phyloP scores from a whole-genome alignment of 2,888 invertebrate species.

The Branchellion lobata region DNA sequence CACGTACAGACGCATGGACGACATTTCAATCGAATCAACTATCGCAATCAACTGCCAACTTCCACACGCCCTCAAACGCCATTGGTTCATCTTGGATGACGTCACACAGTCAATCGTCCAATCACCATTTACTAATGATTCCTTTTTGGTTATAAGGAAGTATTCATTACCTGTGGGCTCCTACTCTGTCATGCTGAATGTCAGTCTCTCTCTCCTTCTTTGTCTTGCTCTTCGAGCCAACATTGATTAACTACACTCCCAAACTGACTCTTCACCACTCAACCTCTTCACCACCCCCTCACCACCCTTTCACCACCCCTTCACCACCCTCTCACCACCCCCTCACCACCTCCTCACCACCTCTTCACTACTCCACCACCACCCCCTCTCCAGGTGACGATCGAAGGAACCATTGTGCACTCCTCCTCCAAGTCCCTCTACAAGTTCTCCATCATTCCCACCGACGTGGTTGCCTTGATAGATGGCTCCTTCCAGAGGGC shows the following conservation, averaged over 20 bases:
- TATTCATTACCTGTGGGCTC: slow-evolving; percentile 5
- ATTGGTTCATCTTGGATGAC: slow-evolving; percentile 17
- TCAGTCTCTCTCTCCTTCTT: background rate
- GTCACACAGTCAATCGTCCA: slow-evolving; percentile 13
- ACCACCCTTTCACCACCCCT: no score
- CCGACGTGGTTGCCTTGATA: background rate
- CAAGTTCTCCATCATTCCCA: background rate
- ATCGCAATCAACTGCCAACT: slow-evolving; percentile 2
- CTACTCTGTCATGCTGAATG: slow-evolving; percentile 31
- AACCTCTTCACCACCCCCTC: no score
- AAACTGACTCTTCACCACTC: no score
- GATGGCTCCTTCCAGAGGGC: slow-evolving; percentile 32
- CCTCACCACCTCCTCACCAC: no score
- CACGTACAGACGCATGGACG: background rate
- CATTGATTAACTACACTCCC: no score
- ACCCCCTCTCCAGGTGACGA: slow-evolving; percentile 14
- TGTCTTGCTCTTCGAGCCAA: no score
- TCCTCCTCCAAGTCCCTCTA: background rate
- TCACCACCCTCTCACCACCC: no score
- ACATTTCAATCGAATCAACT: background rate
- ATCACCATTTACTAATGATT: background rate
- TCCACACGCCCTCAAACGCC: background rate
- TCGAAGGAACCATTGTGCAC: slow-evolving; percentile 14
- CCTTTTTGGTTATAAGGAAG: background rate
- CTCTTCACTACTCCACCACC: no score